Conservation (phyloP, 1,140 invertebrate species). For the Macrobrachium rosenbergii region DNA sequence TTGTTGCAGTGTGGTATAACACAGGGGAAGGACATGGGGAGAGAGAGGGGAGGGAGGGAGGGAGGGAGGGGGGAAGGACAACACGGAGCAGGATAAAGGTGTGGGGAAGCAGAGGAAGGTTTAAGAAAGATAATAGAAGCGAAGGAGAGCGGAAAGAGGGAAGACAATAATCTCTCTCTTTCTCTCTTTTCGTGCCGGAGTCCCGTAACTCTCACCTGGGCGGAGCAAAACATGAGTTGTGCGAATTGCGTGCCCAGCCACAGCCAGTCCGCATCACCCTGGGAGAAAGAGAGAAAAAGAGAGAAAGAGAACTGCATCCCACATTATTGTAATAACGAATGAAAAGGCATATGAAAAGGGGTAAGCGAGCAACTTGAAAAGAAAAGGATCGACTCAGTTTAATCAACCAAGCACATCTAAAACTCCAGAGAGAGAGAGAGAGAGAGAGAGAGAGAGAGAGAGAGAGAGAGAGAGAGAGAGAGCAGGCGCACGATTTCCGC, state of each 20-base stretch:
- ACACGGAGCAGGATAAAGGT: background rate
- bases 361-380: background rate
- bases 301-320: background rate
- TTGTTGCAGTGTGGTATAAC: background rate
- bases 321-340: background rate
- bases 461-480: background rate
- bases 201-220: too few relatives aligned
- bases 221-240: too few relatives aligned
- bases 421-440: background rate
- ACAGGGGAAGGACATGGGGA: background rate
- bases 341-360: background rate
- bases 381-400: background rate
- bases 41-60: background rate
- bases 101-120: background rate
- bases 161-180: too few relatives aligned
- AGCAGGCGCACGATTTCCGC: background rate
- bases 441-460: constrained; percentile 24
- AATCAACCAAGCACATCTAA: too few relatives aligned
- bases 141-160: too few relatives aligned
- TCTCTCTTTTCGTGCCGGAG: too few relatives aligned
- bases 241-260: too few relatives aligned
- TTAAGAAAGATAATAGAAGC: background rate
- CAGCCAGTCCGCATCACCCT: too few relatives aligned
- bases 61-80: background rate
- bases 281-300: background rate